Evolutionary conservation across 2,888 invertebrate species (phyloP), one percentile per base, ranked within the genome.

Genomic region (Liodrosophila aerea): DNA sequence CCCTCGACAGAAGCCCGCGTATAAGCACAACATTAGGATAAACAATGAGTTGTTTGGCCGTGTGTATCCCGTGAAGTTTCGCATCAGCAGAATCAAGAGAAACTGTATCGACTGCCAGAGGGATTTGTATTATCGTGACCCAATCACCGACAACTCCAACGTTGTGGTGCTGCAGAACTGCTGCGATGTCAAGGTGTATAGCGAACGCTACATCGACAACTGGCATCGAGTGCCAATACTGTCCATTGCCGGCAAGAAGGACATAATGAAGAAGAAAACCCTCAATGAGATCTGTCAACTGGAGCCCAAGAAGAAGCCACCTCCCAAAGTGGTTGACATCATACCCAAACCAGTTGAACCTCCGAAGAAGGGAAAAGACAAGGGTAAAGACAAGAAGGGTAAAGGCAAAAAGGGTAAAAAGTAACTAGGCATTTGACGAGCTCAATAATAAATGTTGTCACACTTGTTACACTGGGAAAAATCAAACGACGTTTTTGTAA

Each of bases 211-310:
- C 3, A 52, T 78, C 4, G 76, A 85, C 1, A 64, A 69, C 11
- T 64, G 86, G 78, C 76, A 86, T 51, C 65, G 63, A 9, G 84
- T 78, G 4, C 73, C 53, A n/a, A 69, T 78, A 8, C 11, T 64
- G 1, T 58, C 59, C 4, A 75, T 83, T 31, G 47, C 45, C 0
- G 72, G 64, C 2, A 8, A n/a, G 0, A 12, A 15, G 0, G 18
- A 59, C n/a, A 37, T 30, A 2, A 62, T 77, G 37, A 53, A 64
- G 13, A 74, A 36, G 12, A 52, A 49, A 34, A 12, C 67, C 1
- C 7, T 77, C 0, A 58, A 65, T 31, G 67, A 71, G 40, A 22
- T 53, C 5, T 65, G 72, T 27, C 9, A 49, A 12, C 7, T 67
- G n/a, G 72, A 72, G 16, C 47, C 50, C 8, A 67, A 73, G n/a